Evolutionary conservation across 1,140 invertebrate species (phyloP), one percentile per base, ranked within the genome.

Genomic region (Danaus melanippus): DNA sequence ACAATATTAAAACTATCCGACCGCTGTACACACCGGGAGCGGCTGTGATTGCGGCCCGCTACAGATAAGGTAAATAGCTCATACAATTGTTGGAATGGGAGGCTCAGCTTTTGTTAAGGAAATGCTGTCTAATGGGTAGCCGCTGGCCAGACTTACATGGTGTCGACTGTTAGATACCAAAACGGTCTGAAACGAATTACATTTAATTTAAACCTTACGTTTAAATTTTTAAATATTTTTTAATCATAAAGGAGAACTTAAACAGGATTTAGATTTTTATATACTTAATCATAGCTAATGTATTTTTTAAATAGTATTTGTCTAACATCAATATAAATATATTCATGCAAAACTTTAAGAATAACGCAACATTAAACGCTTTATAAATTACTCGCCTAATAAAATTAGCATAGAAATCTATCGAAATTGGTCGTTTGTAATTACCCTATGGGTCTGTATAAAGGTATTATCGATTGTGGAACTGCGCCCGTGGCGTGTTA

Each of bases 1-100:
- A 15, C 42, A 72, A 49, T 71, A 79, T 79, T 77, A 84, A 84
- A 66, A 62, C 49, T 44, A 21, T 41, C 46, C 43, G 48, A 15
- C 46, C 62, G 51, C 41, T 40, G 50, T 74, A 59, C 44, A 63
- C 45, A 71, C 64, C 62, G 48, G 64, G 57, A 74, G 66, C 68
- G 64, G 60, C 69, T 80, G 74, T 81, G 79, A 85, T 86, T 80
- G 76, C 67, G 66, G 60, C 60, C 64, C 64, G 66, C 68, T 69
- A 77, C 74, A 76, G 79, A 84, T 85, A 85, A 83, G 83, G 83
- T 79, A 86, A 86, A 86, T 86, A 84, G 79, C 79, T 86, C 79
- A 83, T 83, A 86, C 83, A 84, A 86, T 86, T 77, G 79, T 81
- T 74, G 69, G 74, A 76, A 79, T 78, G 69, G 79, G 71, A 70